Evolutionary conservation across 2,797 vertebrate genomes (phyloP).

Genomic region (Ceryle rudis): DNA sequence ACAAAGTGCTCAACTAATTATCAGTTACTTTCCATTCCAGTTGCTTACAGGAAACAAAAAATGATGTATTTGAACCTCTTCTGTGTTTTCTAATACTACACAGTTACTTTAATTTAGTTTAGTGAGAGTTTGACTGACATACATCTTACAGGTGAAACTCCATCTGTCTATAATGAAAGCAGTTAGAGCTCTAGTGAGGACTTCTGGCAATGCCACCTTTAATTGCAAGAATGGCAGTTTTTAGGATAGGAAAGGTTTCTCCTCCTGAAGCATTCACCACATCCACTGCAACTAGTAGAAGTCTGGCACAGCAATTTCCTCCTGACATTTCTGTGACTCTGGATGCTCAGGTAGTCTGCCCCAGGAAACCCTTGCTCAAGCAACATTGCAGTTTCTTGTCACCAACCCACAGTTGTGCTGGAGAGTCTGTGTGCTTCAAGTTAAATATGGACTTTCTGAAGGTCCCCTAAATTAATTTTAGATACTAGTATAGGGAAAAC

Average conservation of each 20-base stretch:
- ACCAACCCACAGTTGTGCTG: accelerated
- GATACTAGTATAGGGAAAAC: neutral
- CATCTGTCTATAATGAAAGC: neutral
- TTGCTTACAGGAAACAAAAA: neutral
- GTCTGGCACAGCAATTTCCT: neutral
- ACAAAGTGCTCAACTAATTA: neutral
- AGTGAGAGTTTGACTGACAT: neutral
- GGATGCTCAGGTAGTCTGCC: neutral
- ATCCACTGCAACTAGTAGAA: neutral
- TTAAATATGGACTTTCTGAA: neutral
- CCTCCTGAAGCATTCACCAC: neutral
- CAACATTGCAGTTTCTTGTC: neutral
- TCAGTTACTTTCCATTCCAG: neutral
- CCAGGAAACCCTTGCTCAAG: neutral
- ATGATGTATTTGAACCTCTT: neutral
- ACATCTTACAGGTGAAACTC: neutral
- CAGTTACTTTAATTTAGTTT: neutral
- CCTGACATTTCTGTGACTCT: neutral
- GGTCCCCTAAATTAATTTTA: neutral
- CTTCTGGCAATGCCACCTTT: neutral
- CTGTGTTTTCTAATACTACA: neutral
- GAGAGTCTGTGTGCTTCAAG: neutral
- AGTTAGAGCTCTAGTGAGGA: neutral
- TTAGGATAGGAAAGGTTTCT: neutral
- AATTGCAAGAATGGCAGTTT: neutral